These are phyloP conservation scores for Melanogrammus aeglefinus DNA, from an alignment of 2,797 vertebrate species.

Conservation along the genomic window DNA sequence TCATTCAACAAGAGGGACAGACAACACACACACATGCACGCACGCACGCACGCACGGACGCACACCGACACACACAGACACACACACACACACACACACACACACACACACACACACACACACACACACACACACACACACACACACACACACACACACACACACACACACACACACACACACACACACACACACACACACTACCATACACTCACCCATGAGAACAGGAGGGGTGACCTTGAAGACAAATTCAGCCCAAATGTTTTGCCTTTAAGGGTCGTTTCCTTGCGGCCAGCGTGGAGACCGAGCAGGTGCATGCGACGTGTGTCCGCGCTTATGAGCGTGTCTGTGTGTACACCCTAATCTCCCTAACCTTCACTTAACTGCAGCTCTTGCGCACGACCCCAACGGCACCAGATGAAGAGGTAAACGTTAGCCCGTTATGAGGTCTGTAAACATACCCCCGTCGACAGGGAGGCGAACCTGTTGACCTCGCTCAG, in stretches of 20 bases:
- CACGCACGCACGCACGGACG: not conserved
- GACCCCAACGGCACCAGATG: not conserved
- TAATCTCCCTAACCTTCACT: constrained; percentile 37
- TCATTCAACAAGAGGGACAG: not conserved
- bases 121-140: constrained; percentile 14
- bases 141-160: constrained; percentile 15
- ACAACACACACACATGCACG: constrained; percentile 15
- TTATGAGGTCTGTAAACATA: not conserved
- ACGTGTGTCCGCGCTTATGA: not conserved
- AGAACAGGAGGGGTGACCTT: constrained; percentile 39
- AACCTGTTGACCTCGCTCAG: not conserved
- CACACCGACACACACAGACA: not conserved
- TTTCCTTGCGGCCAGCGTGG: constrained; percentile 24
- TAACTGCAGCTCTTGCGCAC: constrained; percentile 8
- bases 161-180: not conserved
- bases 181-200: constrained; percentile 3
- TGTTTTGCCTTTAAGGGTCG: not conserved
- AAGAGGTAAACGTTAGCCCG: constrained; percentile 16
- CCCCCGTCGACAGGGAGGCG: constrained; percentile 8
- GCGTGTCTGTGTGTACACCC: not conserved
- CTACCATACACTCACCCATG: not conserved
- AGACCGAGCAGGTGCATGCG: constrained; percentile 2
- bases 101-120: constrained; percentile 4
- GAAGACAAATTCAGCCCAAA: constrained; percentile 30
- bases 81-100: constrained; percentile 13